Evolutionary conservation across 2,113 vertebrate species (phyloP).

Genomic region (Pheucticus melanocephalus): DNA sequence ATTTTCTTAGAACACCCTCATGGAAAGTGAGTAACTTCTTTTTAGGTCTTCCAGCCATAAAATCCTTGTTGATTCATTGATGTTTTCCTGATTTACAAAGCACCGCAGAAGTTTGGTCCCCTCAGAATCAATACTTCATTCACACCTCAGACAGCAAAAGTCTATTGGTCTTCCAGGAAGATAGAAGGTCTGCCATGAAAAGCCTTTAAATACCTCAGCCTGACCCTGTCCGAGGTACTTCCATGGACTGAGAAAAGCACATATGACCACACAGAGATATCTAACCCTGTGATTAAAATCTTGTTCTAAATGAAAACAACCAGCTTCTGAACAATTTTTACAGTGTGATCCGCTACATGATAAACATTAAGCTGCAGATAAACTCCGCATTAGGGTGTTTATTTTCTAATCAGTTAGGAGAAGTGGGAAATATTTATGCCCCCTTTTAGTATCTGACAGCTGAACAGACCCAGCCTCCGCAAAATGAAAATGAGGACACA

Average conservation of each 20-base stretch:
- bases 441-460: not conserved
- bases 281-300: not conserved
- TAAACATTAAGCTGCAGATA: not conserved
- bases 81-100: slow-evolving; percentile 2
- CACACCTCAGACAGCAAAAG: not conserved
- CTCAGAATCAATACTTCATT: slow-evolving; percentile 27
- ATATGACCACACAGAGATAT: not conserved
- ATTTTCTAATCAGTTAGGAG: not conserved
- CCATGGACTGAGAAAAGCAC: not conserved
- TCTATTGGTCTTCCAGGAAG: not conserved
- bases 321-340: not conserved
- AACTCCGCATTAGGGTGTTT: not conserved
- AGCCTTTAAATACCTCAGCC: not conserved
- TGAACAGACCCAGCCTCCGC: not conserved
- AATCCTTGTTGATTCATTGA: not conserved
- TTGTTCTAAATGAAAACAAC: not conserved
- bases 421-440: not conserved
- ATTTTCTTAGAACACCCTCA: not conserved
- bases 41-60: not conserved
- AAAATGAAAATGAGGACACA: not conserved
- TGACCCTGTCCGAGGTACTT: not conserved
- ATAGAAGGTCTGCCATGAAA: not conserved
- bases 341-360: not conserved
- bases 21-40: not conserved
- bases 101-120: not conserved